These are phyloP conservation scores for Malthinus seriepunctatus DNA, from an alignment of 2,888 invertebrate species.

Conservation along the genomic window DNA sequence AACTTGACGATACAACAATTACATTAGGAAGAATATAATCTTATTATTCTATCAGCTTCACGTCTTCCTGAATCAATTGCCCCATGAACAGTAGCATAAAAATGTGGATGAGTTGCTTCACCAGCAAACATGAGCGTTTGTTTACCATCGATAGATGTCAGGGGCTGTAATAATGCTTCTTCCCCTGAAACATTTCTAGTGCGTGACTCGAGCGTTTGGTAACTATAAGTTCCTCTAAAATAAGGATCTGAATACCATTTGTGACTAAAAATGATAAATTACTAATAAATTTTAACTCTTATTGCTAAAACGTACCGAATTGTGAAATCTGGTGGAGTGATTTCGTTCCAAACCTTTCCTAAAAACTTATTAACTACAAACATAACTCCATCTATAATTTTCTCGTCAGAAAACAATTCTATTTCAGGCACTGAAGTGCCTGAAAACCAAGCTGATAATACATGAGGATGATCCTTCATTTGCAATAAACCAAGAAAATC, in stretches of 20 bases:
- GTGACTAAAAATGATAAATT: conserved; percentile 56
- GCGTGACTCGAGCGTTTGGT: conserved; percentile 27
- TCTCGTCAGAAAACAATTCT: conserved; percentile 61
- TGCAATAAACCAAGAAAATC: conserved; percentile 66
- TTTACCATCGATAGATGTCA: conserved; percentile 3
- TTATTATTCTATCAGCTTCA: conserved; percentile 48
- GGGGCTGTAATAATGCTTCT: conserved; percentile 17
- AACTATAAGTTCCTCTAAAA: conserved; percentile 52
- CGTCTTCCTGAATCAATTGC: conserved; percentile 54
- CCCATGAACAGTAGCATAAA: conserved; percentile 56
- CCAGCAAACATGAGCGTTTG: conserved; percentile 58
- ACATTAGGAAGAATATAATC: too few relatives aligned
- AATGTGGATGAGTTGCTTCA: conserved; percentile 54
- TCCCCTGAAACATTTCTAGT: conserved; percentile 10
- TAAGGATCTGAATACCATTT: conserved; percentile 68
- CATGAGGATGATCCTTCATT: conserved; percentile 62
- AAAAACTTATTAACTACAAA: conserved; percentile 13
- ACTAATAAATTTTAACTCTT: not conserved
- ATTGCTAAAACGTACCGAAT: too few relatives aligned
- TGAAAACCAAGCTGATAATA: conserved; percentile 68
- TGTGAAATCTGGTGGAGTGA: not conserved
- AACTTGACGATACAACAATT: too few relatives aligned
- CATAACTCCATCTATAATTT: conserved; percentile 57
- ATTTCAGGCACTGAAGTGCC: conserved; percentile 65
- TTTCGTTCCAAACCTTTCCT: not conserved